Evolutionary conservation across 2,888 invertebrate genomes (phyloP), one percentile per base, ranked within the genome.

Genomic region (Sthenelais limicola): DNA sequence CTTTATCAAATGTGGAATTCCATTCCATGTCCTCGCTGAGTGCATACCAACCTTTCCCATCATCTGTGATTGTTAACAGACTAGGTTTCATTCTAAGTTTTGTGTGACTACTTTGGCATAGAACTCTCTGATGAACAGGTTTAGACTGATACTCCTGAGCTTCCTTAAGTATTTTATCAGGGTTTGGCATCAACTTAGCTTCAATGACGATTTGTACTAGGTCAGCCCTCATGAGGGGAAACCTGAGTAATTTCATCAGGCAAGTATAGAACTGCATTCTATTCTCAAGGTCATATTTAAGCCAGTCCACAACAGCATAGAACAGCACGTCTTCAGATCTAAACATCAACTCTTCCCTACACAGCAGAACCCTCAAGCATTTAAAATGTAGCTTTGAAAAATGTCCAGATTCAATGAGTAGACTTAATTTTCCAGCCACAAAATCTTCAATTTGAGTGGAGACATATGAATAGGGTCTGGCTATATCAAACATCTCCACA

Each of bases 391-490:
- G 58, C 24, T 58, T 58, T 4, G 21, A 38, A 24, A 35, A 58
- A n/a, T 58, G 33, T n/a, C 35, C 21, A 18, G 21, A 21, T 5
- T 30, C 32, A 7, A 58, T 33, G 35, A 58, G 38, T 38, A 35
- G 58, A 9, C 3, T n/a, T 21, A 58, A 58, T 33, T 58, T 58
- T n/a, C 38, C 58, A 5, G 58, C 58, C 3, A 58, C 58, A 58
- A 58, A 58, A n/a, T 58, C 58, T 24, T 58, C 58, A 3, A 58
- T 12, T n/a, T 58, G 33, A n/a, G n/a, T n/a, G n/a, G n/a, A n/a
- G n/a, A n/a, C n/a, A n/a, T n/a, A n/a, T n/a, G n/a, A n/a, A n/a
- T n/a, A n/a, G n/a, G n/a, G n/a, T n/a, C n/a, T n/a, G n/a, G n/a
- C n/a, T n/a, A n/a, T n/a, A n/a, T n/a, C n/a, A n/a, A n/a, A n/a